Evolutionary conservation across 2,888 invertebrate genomes (phyloP).

Genomic region (Tineola bisselliella): DNA sequence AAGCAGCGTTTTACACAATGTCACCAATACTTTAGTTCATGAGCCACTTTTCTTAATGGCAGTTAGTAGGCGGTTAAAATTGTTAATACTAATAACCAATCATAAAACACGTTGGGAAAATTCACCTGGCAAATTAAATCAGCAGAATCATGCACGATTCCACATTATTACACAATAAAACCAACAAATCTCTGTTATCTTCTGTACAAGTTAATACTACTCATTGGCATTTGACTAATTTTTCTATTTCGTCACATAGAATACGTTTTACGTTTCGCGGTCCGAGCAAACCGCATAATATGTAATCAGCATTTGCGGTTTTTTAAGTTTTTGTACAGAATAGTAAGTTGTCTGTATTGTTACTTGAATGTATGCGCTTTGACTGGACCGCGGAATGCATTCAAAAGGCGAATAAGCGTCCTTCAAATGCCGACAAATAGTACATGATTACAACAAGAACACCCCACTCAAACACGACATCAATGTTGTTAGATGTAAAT

Average conservation of each 20-base stretch:
- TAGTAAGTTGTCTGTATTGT: no score
- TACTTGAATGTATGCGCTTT: no score
- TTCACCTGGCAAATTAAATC: constrained; percentile 19
- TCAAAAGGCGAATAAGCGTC: no score
- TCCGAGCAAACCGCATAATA: no score
- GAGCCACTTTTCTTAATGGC: constrained; percentile 13
- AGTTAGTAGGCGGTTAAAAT: neutral
- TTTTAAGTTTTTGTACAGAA: no score
- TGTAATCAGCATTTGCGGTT: no score
- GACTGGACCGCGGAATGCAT: no score
- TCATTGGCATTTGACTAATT: neutral
- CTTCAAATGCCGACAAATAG: neutral
- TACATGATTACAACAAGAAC: constrained; percentile 18
- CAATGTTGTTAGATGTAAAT: constrained; percentile 43
- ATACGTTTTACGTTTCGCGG: no score
- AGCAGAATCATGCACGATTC: constrained; percentile 37
- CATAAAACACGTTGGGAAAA: neutral
- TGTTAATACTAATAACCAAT: constrained; percentile 8
- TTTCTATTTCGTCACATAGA: no score
- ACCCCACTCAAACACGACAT: constrained; percentile 33
- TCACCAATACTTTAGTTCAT: neutral
- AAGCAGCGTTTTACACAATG: neutral
- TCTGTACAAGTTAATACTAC: neutral
- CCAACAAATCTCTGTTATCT: neutral
- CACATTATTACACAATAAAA: constrained; percentile 25